A percentile compares a stretch with the other conserved stretches of the same genome.
Conservation (phyloP, 2,888 invertebrate species). For the Spialia ferax region DNA sequence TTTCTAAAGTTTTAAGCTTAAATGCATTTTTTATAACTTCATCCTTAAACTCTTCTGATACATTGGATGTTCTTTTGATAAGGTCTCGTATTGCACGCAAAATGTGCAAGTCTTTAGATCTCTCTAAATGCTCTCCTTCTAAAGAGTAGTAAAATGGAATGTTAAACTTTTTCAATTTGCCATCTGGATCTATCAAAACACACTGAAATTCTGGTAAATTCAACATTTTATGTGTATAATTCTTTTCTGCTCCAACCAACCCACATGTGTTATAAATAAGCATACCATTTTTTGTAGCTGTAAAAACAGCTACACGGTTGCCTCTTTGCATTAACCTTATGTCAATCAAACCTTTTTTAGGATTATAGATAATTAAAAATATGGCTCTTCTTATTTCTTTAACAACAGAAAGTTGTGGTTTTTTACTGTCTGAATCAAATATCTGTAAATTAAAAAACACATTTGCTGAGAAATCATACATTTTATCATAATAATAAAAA, state of each 20-base stretch:
- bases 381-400: conserved; percentile 88
- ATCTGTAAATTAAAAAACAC: conserved; percentile 60
- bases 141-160: conserved; percentile 97
- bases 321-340: conserved; percentile 97
- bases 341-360: conserved; percentile 96
- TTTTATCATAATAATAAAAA: not conserved
- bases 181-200: conserved; percentile 94
- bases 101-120: conserved; percentile 95
- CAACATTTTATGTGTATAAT: conserved; percentile 83
- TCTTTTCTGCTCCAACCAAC: conserved; percentile 90
- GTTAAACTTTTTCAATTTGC: conserved; percentile 92
- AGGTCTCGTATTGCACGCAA: conserved; percentile 91
- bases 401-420: conserved; percentile 70
- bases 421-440: conserved; percentile 76
- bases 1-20: conserved; percentile 90
- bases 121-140: conserved; percentile 94
- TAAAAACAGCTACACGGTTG: conserved; percentile 95
- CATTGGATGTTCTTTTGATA: conserved; percentile 85
- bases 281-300: conserved; percentile 94
- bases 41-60: conserved; percentile 78
- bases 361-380: conserved; percentile 97
- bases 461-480: not conserved
- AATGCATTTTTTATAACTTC: conserved; percentile 86
- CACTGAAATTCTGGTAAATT: conserved; percentile 90
- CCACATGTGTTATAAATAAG: conserved; percentile 93